Evolutionary conservation across 2,797 vertebrate genomes (phyloP).

Genomic region (Rachycentron canadum): DNA sequence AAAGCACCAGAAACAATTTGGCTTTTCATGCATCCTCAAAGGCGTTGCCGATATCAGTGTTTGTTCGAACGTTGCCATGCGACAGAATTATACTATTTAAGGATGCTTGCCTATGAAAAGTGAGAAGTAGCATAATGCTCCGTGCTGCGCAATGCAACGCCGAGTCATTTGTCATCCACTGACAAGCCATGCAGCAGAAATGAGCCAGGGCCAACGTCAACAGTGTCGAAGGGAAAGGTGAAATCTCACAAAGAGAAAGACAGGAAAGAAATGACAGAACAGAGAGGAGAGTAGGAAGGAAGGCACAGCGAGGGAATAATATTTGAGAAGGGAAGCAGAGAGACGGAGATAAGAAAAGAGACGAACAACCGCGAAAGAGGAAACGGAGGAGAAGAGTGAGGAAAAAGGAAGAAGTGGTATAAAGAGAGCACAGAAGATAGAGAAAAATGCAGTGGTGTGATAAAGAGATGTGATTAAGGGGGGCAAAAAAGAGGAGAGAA

Average conservation of each 20-base stretch:
- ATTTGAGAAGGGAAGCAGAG: conserved; percentile 51
- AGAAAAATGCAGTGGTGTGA: conserved; percentile 50
- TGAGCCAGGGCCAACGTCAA: conserved; percentile 65
- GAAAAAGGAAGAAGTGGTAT: background rate
- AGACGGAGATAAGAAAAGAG: conserved; percentile 48
- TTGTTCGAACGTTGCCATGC: conserved; percentile 44
- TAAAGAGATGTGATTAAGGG: conserved; percentile 58
- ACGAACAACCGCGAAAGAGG: conserved; percentile 18
- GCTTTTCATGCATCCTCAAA: conserved; percentile 46
- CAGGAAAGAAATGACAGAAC: conserved; percentile 66
- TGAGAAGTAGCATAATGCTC: conserved; percentile 50
- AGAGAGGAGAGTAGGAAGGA: conserved; percentile 44
- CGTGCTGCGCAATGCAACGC: conserved; percentile 35
- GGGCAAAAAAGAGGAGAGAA: conserved; percentile 55
- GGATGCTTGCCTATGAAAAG: conserved; percentile 49
- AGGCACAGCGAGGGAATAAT: conserved; percentile 27
- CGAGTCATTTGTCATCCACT: conserved; percentile 70
- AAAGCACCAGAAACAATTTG: background rate
- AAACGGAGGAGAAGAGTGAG: conserved; percentile 36
- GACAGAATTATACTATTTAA: conserved; percentile 48
- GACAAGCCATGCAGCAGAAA: conserved; percentile 68
- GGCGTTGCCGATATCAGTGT: conserved; percentile 37
- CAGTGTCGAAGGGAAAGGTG: conserved; percentile 48
- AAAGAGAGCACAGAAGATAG: conserved; percentile 13
- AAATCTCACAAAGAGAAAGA: conserved; percentile 53